Conservation (phyloP, 2,113 vertebrate species). For the Calidris pugnax region DNA sequence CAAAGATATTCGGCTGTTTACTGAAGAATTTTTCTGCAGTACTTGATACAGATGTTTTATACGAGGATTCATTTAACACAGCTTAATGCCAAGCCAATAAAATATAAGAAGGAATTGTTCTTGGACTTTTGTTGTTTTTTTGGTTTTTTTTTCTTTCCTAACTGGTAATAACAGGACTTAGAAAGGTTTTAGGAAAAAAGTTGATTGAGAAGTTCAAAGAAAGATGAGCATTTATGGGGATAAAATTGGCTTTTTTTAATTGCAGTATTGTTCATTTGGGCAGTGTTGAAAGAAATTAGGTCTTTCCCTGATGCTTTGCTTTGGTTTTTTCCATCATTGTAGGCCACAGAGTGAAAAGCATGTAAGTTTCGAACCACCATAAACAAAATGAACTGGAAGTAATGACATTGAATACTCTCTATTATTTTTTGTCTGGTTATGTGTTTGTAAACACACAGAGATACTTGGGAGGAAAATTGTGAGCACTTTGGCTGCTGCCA, state of each 20-base stretch:
- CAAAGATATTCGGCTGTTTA: constrained; percentile 18
- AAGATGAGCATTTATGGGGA: neutral
- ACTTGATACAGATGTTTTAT: constrained; percentile 14
- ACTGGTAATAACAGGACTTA: neutral
- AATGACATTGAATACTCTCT: neutral
- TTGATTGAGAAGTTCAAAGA: neutral
- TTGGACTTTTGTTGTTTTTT: neutral
- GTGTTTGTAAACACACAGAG: neutral
- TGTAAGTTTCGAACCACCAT: neutral
- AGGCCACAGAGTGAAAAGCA: neutral
- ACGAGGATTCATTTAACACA: neutral
- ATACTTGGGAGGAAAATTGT: neutral
- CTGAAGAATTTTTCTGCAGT: constrained; percentile 38
- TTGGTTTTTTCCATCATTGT: neutral
- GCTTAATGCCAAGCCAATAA: constrained; percentile 1
- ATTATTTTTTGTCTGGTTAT: neutral
- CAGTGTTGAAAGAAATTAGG: neutral
- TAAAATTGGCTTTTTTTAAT: neutral
- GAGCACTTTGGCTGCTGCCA: neutral
- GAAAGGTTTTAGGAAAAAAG: neutral
- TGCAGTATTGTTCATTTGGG: neutral
- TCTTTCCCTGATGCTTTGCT: neutral
- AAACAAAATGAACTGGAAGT: neutral
- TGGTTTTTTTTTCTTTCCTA: neutral
- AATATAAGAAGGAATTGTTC: neutral